These are phyloP conservation scores for Conomelus anceps DNA, from an alignment of 2,888 invertebrate species.

Conservation along the genomic window DNA sequence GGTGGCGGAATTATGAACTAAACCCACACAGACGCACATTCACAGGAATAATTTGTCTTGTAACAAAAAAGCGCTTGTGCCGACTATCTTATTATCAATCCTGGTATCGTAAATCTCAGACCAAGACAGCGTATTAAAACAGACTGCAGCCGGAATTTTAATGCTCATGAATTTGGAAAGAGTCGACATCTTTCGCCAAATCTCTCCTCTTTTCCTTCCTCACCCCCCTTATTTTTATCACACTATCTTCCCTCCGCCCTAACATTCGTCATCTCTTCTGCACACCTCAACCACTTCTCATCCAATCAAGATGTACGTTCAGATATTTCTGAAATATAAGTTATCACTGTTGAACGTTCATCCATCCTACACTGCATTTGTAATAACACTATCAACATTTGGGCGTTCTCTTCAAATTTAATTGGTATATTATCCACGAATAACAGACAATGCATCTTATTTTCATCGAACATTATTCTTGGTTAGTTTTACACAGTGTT, in stretches of 20 bases:
- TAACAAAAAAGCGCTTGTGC: background rate
- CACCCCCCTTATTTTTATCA: background rate
- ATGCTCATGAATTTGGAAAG: background rate
- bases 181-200: background rate
- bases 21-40: no score
- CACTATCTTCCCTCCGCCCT: background rate
- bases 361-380: no score
- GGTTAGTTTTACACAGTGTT: background rate
- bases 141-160: background rate
- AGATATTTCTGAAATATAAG: background rate
- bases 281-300: background rate
- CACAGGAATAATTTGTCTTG: background rate
- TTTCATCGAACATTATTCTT: background rate
- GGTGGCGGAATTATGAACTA: background rate
- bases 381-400: background rate
- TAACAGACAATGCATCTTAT: background rate
- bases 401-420: background rate
- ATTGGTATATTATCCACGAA: background rate
- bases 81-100: background rate
- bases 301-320: background rate
- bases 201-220: background rate
- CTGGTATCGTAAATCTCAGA: background rate
- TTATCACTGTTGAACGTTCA: background rate
- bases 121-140: background rate
- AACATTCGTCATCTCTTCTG: background rate